A percentile compares a stretch with the other conserved stretches of the same genome.
Conservation (phyloP, 2,797 vertebrate genomes). For the Mormyrops attenuatus region DNA sequence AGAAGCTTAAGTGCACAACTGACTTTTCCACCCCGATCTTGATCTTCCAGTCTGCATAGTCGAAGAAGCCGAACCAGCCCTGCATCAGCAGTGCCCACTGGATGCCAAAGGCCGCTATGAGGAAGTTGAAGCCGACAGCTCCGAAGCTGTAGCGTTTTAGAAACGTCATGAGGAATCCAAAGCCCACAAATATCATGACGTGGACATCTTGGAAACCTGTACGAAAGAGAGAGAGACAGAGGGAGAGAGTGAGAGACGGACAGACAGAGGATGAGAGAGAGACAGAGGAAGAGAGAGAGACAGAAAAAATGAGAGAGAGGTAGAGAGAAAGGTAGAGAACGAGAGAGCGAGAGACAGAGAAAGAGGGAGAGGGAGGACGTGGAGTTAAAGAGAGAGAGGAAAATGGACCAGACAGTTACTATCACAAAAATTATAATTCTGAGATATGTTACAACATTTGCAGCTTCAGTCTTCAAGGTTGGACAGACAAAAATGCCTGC, state of each 20-base stretch:
- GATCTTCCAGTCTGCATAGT: slow-evolving; percentile 61
- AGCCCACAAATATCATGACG: slow-evolving; percentile 97
- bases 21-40: slow-evolving; percentile 78
- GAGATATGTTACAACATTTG: neutral
- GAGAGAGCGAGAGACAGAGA: neutral
- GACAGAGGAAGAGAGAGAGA: neutral
- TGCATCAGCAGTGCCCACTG: slow-evolving; percentile 97
- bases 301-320: neutral
- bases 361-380: neutral
- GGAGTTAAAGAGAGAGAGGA: neutral
- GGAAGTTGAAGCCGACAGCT: slow-evolving; percentile 87
- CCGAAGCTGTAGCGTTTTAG: slow-evolving; percentile 88
- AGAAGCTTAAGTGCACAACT: slow-evolving; percentile 22
- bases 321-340: neutral
- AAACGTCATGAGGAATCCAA: slow-evolving; percentile 96
- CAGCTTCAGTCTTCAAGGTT: neutral
- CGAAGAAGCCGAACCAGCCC: slow-evolving; percentile 82
- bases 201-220: slow-evolving; percentile 95
- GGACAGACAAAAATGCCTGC: neutral
- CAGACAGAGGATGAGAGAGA: neutral
- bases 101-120: slow-evolving; percentile 86
- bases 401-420: neutral
- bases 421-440: neutral
- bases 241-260: neutral
- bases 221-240: neutral